phyloP scores from a whole-genome alignment of 1,140 invertebrate species.

The Drosophila pachea region DNA sequence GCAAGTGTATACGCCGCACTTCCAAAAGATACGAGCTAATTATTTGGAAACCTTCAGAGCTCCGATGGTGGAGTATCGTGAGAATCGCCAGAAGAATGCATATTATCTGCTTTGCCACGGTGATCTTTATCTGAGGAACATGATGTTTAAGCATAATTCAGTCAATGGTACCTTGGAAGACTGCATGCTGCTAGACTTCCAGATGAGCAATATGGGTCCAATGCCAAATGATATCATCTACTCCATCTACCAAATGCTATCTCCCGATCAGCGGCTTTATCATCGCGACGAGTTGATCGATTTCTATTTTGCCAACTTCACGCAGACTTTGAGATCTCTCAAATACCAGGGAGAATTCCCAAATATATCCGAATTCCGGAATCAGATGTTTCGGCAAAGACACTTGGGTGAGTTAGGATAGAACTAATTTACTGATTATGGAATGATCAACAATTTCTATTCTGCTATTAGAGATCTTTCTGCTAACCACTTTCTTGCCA shows the following conservation, averaged over 20 bases:
- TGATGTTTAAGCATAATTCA: conserved; percentile 39
- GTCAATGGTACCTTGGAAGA: conserved; percentile 44
- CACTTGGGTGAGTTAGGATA: conserved; percentile 38
- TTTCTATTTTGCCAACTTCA: conserved; percentile 44
- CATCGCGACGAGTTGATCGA: conserved; percentile 38
- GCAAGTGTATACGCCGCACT: neutral
- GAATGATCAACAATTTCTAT: no score
- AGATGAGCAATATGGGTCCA: conserved; percentile 47
- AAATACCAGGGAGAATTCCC: conserved; percentile 53
- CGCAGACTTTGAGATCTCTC: conserved; percentile 46
- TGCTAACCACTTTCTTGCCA: conserved; percentile 46
- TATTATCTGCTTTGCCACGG: conserved; percentile 39
- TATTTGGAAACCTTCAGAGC: neutral
- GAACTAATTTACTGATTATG: neutral
- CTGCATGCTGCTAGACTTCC: conserved; percentile 59
- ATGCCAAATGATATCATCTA: conserved; percentile 56
- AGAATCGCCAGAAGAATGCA: conserved; percentile 3
- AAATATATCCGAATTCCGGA: conserved; percentile 34
- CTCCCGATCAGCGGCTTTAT: conserved; percentile 40
- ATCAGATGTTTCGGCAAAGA: conserved; percentile 37
- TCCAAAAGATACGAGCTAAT: neutral
- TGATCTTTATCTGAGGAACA: conserved; percentile 29
- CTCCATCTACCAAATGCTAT: conserved; percentile 54
- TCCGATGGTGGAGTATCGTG: conserved; percentile 12
- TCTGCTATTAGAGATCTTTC: conserved; percentile 56